Conservation (phyloP, 1,140 invertebrate genomes). For the Metaphire vulgaris region DNA sequence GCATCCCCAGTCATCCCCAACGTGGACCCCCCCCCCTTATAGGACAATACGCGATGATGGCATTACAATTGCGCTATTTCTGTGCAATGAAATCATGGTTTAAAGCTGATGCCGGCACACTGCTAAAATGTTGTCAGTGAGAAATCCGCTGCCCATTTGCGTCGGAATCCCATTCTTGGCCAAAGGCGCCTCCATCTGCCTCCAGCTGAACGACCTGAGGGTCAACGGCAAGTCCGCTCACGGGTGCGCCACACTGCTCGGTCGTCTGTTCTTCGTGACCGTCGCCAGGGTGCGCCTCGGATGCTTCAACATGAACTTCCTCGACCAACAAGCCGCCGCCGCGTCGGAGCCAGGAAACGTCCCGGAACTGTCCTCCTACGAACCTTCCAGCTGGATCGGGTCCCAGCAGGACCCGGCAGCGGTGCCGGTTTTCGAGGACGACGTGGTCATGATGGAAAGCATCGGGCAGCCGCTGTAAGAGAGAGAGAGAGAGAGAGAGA, state of each 20-base stretch:
- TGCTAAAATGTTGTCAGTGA: neutral
- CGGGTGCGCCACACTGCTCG: slow-evolving; percentile 1
- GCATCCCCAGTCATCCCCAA: too few relatives aligned
- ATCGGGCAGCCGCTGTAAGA: too few relatives aligned
- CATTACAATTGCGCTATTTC: too few relatives aligned
- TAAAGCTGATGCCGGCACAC: too few relatives aligned
- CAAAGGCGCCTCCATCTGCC: neutral
- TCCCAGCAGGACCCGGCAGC: too few relatives aligned
- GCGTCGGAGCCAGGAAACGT: neutral
- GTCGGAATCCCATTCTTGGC: slow-evolving; percentile 1
- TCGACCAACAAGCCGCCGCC: neutral
- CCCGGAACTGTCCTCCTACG: neutral
- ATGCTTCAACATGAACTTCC: neutral
- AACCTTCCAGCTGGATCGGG: too few relatives aligned
- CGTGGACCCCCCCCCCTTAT: too few relatives aligned
- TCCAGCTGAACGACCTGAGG: slow-evolving; percentile 15
- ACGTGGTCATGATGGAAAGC: too few relatives aligned
- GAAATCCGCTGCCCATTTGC: slow-evolving; percentile 11
- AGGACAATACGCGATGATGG: too few relatives aligned
- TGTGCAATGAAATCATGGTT: too few relatives aligned
- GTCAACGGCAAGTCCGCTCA: neutral
- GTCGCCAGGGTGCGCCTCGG: neutral
- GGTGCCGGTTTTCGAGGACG: too few relatives aligned
- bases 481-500: too few relatives aligned
- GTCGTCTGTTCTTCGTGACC: neutral